These are phyloP conservation scores for Volucella zonaria DNA, from an alignment of 2,888 invertebrate genomes.

Conservation along the genomic window DNA sequence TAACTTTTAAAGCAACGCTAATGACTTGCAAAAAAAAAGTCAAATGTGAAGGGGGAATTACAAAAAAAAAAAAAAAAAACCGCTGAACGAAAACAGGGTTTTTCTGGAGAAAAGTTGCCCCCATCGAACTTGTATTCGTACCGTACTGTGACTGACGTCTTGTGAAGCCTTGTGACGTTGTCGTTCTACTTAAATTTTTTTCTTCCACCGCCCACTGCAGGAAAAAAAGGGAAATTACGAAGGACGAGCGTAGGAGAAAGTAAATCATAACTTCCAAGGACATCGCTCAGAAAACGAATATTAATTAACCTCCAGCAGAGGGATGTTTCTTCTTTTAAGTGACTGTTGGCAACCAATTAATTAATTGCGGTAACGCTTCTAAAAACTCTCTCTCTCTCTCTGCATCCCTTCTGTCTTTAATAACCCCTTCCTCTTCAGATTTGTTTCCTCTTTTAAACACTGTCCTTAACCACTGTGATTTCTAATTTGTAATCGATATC, in stretches of 20 bases:
- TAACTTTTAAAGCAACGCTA: not conserved
- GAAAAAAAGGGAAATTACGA: too few relatives aligned
- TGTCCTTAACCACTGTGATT: slow-evolving; percentile 1
- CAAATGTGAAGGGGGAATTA: not conserved
- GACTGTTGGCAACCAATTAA: slow-evolving; percentile 53
- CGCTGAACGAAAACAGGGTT: too few relatives aligned
- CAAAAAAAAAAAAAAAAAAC: too few relatives aligned
- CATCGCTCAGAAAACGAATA: not conserved
- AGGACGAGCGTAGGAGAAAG: not conserved
- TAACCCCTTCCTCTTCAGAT: not conserved
- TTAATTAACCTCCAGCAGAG: slow-evolving; percentile 35
- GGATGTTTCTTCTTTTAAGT: not conserved
- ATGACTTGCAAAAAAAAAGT: not conserved
- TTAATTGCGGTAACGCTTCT: slow-evolving; percentile 42
- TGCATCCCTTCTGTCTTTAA: not conserved
- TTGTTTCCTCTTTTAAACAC: not conserved
- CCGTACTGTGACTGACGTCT: too few relatives aligned
- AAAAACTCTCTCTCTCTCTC: not conserved
- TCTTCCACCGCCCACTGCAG: not conserved
- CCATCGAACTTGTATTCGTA: too few relatives aligned
- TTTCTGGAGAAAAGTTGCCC: too few relatives aligned
- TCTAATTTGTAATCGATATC: slow-evolving; percentile 41
- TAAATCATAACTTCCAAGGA: not conserved
- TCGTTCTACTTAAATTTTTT: not conserved
- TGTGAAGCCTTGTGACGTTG: too few relatives aligned